These are phyloP conservation scores for Ophraella communa DNA, from an alignment of 2,888 invertebrate species.

Conservation along the genomic window DNA sequence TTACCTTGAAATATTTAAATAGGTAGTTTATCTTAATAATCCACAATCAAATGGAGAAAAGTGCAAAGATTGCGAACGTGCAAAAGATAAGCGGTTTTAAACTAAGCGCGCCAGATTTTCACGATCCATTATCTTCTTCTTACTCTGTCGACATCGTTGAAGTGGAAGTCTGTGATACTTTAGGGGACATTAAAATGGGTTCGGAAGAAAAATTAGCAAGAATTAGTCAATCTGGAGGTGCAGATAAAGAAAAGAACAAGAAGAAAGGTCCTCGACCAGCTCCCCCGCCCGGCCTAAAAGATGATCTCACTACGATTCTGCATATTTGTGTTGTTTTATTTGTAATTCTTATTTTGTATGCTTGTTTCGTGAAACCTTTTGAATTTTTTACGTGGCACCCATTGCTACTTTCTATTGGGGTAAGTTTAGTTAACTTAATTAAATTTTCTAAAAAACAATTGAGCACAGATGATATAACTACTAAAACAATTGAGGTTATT, in stretches of 20 bases:
- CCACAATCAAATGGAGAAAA: neutral
- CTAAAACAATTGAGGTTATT: neutral
- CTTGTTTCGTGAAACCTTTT: constrained; percentile 44
- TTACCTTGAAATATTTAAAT: neutral
- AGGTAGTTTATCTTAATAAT: neutral
- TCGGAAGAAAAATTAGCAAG: constrained; percentile 6
- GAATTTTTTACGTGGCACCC: constrained; percentile 50
- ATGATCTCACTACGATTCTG: constrained; percentile 42
- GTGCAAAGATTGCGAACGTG: neutral
- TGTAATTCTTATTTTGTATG: constrained; percentile 41
- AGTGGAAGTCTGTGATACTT: neutral
- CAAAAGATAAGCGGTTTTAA: neutral
- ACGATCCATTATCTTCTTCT: neutral
- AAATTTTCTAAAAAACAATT: neutral
- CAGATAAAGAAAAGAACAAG: constrained; percentile 19
- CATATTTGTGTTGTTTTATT: constrained; percentile 43
- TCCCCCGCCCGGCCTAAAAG: constrained; percentile 31
- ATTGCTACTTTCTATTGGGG: constrained; percentile 46
- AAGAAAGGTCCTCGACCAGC: constrained; percentile 12
- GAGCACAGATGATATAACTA: too few species aligned
- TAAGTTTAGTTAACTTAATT: constrained; percentile 39
- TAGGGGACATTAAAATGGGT: neutral
- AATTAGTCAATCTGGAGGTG: neutral
- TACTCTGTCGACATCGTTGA: neutral
- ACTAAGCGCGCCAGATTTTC: neutral